Evolutionary conservation across 2,797 vertebrate species (phyloP), one percentile per base, ranked within the genome.

Genomic region (Alectoris magna): DNA sequence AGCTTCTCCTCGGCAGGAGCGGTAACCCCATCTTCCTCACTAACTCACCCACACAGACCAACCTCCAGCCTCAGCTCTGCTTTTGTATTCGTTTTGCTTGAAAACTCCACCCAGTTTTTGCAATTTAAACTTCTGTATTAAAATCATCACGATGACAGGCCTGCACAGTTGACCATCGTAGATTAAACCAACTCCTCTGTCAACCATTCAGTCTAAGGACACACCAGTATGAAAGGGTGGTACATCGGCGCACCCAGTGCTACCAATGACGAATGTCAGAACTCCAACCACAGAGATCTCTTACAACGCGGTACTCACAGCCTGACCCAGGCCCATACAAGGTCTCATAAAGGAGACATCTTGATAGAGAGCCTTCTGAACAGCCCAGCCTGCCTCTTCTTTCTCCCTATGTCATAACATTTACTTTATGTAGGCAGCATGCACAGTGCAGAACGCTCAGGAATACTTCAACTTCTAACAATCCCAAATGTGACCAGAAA

Each of bases 221-320:
- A n/a, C 4, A 56, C 44, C 26, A 71, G 39, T 2, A 38, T 0
- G 4, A 64, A 64, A 82, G 26, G 0, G 0, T 0, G 1, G 71
- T 11, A 62, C 34, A 5, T 16, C 27, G n/a, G 48, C 15, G 27
- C 21, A 29, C 27, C 49, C 0, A 0, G 31, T 22, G 36, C 17
- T 3, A n/a, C 14, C 5, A 26, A 7, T 8, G 16, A 60, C 21
- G 34, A 46, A 51, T 0, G 31, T 2, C 1, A 14, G 17, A 9
- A 2, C 1, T 18, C 22, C 3, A 44, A 49, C 23, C 41, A 48
- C 26, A 62, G 10, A 87, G 41, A 44, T 18, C 23, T 0, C 2
- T 21, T 23, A 55, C 53, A 49, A 6, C 16, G 11, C 5, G 2
- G 49, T 21, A 7, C 10, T 18, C 1, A 1, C 41, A 62, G 46